Conservation (phyloP, 2,888 invertebrate species). For the Agrenia bidenticulata region DNA sequence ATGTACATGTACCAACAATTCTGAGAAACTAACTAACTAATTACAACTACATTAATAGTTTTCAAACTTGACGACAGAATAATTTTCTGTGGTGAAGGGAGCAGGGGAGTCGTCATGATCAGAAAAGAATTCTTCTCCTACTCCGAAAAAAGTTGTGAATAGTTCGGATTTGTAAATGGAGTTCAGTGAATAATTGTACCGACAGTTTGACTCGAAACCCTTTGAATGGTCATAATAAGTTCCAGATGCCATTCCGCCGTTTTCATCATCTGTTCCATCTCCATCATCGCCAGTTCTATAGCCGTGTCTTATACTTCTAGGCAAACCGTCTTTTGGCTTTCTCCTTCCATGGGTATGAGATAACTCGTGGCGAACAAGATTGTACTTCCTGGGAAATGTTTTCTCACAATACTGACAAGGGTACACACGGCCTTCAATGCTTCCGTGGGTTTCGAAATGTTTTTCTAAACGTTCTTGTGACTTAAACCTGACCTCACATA, state of each 20-base stretch:
- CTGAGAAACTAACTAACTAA: not conserved
- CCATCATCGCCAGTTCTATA: not conserved
- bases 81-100: not conserved
- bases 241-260: not conserved
- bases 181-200: not conserved
- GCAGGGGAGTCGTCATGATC: not conserved
- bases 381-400: conserved; percentile 9
- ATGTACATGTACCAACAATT: too few species aligned
- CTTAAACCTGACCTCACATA: conserved; percentile 10
- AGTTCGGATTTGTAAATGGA: conserved; percentile 3
- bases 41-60: conserved; percentile 4
- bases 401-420: conserved; percentile 1
- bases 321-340: conserved; percentile 16
- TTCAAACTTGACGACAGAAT: conserved; percentile 9
- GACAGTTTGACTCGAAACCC: not conserved
- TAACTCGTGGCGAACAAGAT: conserved; percentile 11
- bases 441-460: conserved; percentile 10
- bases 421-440: conserved; percentile 4
- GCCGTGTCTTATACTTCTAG: not conserved
- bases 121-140: not conserved
- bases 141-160: conserved; percentile 11
- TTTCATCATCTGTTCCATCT: not conserved
- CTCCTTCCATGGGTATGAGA: conserved; percentile 14
- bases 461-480: conserved; percentile 1
- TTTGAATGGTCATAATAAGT: not conserved